Evolutionary conservation across 2,888 invertebrate species (phyloP), one percentile per base, ranked within the genome.

Genomic region (Epinotia ramella): DNA sequence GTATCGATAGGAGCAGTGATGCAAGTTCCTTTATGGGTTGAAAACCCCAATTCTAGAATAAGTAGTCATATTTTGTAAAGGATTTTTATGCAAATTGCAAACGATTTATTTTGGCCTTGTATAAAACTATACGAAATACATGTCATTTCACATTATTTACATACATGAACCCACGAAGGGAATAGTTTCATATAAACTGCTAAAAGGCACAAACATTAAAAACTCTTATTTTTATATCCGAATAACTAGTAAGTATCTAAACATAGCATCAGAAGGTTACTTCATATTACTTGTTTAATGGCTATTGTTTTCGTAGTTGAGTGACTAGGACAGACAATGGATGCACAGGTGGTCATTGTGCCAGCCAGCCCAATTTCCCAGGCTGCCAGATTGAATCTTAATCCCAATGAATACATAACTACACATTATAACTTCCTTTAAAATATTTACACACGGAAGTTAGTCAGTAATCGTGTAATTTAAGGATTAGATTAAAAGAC

Each of bases 301-400:
- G 18, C 59, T 75, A 71, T 72, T 77, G 74, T 81, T 81, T 82
- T 79, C 79, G 60, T 60, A 73, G 44, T 78, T 77, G 63, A 60
- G 56, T 66, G 28, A 76, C 65, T 64, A 76, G 62, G 64, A 40
- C 7, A 76, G 71, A 84, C 84, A 84, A 84, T 84, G 77, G 75
- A 80, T 77, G 80, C 24, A 24, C 46, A 53, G 40, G 74, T 49
- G 49, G 40, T 59, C 44, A 76, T 81, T 74, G 75, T 79, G 78
- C 78, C 79, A 9, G 80, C 81, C 78, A 83, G 78, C 76, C 81
- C 78, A 82, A 85, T 82, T 78, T 82, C 80, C 78, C 81, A 79
- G 81, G 78, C 70, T 59, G 59, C 64, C 64, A 62, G 70, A 65
- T 77, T 68, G 18, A 49, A 70, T 46, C 73, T 46, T 28, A 24